Conservation (phyloP, 2,797 vertebrate species). For the Muscicapa comitata region DNA sequence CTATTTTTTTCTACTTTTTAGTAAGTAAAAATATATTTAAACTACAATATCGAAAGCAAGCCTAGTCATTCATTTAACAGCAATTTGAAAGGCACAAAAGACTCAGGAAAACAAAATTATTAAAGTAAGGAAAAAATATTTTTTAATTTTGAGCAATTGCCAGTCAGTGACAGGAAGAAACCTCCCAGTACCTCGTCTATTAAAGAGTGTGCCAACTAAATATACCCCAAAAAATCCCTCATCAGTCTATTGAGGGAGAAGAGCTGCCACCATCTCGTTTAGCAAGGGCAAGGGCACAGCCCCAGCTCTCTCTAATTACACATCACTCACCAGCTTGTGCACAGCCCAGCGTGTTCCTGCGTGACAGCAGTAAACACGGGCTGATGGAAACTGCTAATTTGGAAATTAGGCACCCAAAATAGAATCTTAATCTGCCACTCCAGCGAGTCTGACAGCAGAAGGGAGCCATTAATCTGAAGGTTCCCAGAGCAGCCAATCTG, state of each 20-base stretch:
- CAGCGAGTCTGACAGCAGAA: conserved; percentile 8
- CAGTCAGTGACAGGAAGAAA: not conserved
- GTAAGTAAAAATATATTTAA: not conserved
- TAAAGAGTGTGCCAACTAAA: not conserved
- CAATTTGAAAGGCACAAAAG: not conserved
- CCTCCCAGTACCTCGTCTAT: not conserved
- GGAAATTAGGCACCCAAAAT: conserved; percentile 62
- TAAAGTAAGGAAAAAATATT: not conserved
- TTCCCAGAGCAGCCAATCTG: conserved; percentile 12
- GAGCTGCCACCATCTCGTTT: conserved; percentile 24
- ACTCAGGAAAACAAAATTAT: not conserved
- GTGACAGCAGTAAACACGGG: conserved; percentile 63
- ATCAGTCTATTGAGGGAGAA: not conserved
- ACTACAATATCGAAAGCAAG: not conserved
- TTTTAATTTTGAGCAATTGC: not conserved
- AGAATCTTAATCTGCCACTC: conserved; percentile 64
- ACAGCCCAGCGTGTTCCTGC: conserved; percentile 55
- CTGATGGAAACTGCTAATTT: conserved; percentile 66
- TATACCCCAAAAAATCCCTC: not conserved
- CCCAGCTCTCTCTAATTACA: conserved; percentile 48
- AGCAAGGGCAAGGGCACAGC: conserved; percentile 33
- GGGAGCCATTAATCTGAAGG: conserved; percentile 9
- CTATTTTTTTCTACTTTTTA: not conserved
- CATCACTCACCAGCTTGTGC: conserved; percentile 59
- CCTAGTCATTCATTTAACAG: not conserved